Conservation (phyloP, 2,888 invertebrate genomes). For the Diadegma fenestrale region DNA sequence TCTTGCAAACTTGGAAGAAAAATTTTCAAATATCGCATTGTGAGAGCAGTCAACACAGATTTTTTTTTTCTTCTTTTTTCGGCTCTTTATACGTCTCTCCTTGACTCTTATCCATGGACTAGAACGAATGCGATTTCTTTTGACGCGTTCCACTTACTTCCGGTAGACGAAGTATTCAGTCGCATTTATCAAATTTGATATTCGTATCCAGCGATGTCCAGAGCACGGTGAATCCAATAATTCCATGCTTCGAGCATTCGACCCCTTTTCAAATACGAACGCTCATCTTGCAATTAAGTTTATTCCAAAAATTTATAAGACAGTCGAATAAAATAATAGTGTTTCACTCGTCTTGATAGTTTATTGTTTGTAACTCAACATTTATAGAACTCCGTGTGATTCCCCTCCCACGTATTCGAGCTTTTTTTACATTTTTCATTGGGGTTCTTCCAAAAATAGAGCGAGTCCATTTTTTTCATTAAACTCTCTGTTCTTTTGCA, state of each 20-base stretch:
- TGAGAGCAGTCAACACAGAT: neutral
- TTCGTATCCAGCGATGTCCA: neutral
- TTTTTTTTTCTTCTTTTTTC: neutral
- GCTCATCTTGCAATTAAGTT: no score
- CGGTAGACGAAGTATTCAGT: slow-evolving; percentile 55
- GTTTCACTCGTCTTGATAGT: no score
- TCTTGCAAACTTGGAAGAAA: neutral
- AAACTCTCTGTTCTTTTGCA: slow-evolving; percentile 29
- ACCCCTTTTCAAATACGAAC: no score
- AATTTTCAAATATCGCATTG: slow-evolving; percentile 43
- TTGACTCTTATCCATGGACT: slow-evolving; percentile 26
- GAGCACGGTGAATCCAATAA: neutral
- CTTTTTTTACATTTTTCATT: slow-evolving; percentile 32
- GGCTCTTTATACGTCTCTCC: neutral
- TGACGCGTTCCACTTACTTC: slow-evolving; percentile 48
- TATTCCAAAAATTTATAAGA: no score
- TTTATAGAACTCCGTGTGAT: no score
- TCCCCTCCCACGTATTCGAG: neutral
- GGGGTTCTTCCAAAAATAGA: slow-evolving; percentile 27
- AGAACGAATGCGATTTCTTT: slow-evolving; percentile 31
- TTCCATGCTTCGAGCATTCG: neutral
- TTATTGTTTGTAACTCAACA: no score
- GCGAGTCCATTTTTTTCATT: slow-evolving; percentile 2
- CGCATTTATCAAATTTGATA: slow-evolving; percentile 18
- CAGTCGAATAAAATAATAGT: no score